phyloP scores from a whole-genome alignment of 2,797 vertebrate species.

The Mus minutoides region DNA sequence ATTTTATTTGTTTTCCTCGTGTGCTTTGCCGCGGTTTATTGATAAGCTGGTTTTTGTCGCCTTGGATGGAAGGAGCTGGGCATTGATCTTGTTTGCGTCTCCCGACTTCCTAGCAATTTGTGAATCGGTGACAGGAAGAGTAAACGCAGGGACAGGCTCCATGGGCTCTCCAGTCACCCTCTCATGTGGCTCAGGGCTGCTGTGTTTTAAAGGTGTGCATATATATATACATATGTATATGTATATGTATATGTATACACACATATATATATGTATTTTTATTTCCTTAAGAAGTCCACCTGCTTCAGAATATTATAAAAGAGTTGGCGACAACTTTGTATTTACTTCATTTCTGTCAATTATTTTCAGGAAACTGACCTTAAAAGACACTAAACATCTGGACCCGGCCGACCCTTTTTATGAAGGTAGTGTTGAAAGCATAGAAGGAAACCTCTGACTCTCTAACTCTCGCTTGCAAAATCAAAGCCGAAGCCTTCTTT shows the following conservation, averaged over 20 bases:
- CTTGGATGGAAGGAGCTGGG: conserved; percentile 72
- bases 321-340: conserved; percentile 32
- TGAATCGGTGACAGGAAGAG: conserved; percentile 69
- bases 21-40: conserved; percentile 79
- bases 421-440: conserved; percentile 65
- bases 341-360: conserved; percentile 58
- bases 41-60: conserved; percentile 77
- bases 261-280: background rate
- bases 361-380: conserved; percentile 1
- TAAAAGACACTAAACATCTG: conserved; percentile 71
- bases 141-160: conserved; percentile 72
- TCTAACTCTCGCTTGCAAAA: conserved; percentile 35
- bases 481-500: conserved; percentile 67
- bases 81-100: conserved; percentile 80
- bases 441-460: background rate
- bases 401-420: conserved; percentile 39
- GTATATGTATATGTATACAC: too few relatives aligned
- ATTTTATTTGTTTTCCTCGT: conserved; percentile 77
- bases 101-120: conserved; percentile 74
- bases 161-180: conserved; percentile 75
- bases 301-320: conserved; percentile 44
- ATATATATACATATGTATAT: background rate
- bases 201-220: conserved; percentile 67
- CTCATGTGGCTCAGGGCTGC: conserved; percentile 56
- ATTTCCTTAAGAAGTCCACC: conserved; percentile 78